Evolutionary conservation across 2,797 vertebrate species (phyloP).

Genomic region (Melanitta fusca): DNA sequence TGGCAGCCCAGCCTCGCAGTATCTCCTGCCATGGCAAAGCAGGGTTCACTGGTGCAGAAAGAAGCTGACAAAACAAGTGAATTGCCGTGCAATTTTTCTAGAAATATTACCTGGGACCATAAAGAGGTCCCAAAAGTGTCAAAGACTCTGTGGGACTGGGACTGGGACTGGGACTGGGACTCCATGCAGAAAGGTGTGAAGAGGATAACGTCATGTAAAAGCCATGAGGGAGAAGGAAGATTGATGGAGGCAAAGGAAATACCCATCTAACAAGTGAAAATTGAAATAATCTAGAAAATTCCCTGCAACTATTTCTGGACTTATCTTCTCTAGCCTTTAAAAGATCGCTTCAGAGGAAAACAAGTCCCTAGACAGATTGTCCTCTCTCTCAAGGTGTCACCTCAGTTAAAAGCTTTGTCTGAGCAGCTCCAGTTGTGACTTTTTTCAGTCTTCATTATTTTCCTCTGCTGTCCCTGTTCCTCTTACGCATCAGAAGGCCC

Average conservation of each 20-base stretch:
- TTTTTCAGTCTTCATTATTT: background rate
- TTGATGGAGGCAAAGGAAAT: background rate
- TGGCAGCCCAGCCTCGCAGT: background rate
- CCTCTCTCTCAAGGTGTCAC: background rate
- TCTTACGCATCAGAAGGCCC: background rate
- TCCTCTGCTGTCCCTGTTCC: background rate
- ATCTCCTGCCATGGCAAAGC: background rate
- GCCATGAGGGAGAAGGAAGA: background rate
- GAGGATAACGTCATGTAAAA: background rate
- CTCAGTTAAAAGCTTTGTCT: background rate
- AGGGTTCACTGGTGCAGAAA: rapidly evolving
- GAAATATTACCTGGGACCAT: background rate
- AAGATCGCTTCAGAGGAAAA: background rate
- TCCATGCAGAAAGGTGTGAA: background rate
- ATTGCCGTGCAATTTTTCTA: background rate
- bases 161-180: no score
- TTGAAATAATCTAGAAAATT: background rate
- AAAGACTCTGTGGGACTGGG: background rate
- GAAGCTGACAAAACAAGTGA: background rate
- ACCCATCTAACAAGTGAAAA: background rate
- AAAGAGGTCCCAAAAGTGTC: background rate
- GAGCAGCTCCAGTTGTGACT: background rate
- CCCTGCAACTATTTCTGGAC: background rate
- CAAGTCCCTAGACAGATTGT: background rate
- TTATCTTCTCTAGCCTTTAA: background rate